Evolutionary conservation across 2,113 vertebrate species (phyloP).

Genomic region (Podarcis cretensis): DNA sequence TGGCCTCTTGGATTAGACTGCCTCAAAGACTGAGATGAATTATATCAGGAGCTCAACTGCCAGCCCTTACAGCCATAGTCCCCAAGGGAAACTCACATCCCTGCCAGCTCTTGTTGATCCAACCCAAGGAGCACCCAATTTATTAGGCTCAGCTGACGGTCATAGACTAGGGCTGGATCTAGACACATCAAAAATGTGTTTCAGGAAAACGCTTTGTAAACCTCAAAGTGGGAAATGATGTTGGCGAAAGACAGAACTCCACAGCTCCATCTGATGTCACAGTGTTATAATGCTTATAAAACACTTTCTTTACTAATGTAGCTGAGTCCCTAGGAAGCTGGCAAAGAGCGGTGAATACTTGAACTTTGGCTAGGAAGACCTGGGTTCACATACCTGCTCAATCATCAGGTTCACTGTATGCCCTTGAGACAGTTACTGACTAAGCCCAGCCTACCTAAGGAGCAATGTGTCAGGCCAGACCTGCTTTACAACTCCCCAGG

Average conservation of each 20-base stretch:
- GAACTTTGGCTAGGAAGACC: background rate
- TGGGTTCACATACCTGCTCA: background rate
- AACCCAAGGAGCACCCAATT: background rate
- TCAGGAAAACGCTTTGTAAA: no score
- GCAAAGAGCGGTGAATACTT: background rate
- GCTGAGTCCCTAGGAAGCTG: background rate
- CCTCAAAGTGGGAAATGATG: no score
- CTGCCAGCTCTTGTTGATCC: no score
- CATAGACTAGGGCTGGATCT: background rate
- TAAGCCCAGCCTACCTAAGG: background rate
- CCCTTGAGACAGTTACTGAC: background rate
- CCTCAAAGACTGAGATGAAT: background rate
- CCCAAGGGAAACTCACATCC: no score
- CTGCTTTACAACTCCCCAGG: background rate
- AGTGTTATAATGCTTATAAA: no score
- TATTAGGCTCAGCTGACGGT: background rate
- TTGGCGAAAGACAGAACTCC: no score
- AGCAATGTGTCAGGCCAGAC: background rate
- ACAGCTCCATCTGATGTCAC: no score
- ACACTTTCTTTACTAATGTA: background rate
- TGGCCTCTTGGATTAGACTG: background rate
- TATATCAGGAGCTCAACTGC: no score
- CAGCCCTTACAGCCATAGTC: no score
- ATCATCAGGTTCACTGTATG: background rate
- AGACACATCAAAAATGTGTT: no score